Percentiles rank a stretch among this genome's conserved stretches.
phyloP scores from a whole-genome alignment of 1,140 invertebrate species.

The Megathymus violae region DNA sequence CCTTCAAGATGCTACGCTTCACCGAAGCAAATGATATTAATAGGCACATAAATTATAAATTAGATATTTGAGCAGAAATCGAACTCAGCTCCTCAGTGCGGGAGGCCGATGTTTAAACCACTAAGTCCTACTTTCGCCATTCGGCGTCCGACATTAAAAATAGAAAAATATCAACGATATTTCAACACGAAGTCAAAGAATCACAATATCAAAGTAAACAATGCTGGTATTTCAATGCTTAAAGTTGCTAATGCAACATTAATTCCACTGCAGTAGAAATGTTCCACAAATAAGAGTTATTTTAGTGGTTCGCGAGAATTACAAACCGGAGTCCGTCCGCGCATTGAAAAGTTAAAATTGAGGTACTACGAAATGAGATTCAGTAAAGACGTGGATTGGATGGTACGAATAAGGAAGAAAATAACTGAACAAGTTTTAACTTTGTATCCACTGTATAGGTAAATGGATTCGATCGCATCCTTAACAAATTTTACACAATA shows the following conservation, averaged over 20 bases:
- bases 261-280: constrained; percentile 19
- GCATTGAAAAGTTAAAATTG: constrained; percentile 22
- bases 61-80: too few relatives aligned
- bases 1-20: too few relatives aligned
- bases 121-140: too few relatives aligned
- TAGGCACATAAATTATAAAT: too few relatives aligned
- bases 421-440: not conserved
- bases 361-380: constrained; percentile 23
- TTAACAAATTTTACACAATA: constrained; percentile 19
- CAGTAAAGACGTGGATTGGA: too few relatives aligned
- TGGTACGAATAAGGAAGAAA: not conserved
- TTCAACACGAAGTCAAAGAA: not conserved
- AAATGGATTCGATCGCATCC: constrained; percentile 10
- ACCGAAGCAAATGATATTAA: too few relatives aligned
- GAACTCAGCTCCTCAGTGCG: too few relatives aligned
- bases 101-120: too few relatives aligned
- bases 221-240: not conserved
- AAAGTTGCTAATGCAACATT: constrained; percentile 24
- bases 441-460: constrained; percentile 13
- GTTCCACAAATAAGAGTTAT: constrained; percentile 16
- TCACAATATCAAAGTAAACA: not conserved
- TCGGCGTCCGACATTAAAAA: too few relatives aligned
- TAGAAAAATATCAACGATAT: too few relatives aligned
- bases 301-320: constrained; percentile 22
- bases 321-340: constrained; percentile 10